A percentile compares a stretch with the other conserved stretches of the same genome.
Evolutionary conservation across 2,113 vertebrate species (phyloP).

Genomic region (Galbula dea): DNA sequence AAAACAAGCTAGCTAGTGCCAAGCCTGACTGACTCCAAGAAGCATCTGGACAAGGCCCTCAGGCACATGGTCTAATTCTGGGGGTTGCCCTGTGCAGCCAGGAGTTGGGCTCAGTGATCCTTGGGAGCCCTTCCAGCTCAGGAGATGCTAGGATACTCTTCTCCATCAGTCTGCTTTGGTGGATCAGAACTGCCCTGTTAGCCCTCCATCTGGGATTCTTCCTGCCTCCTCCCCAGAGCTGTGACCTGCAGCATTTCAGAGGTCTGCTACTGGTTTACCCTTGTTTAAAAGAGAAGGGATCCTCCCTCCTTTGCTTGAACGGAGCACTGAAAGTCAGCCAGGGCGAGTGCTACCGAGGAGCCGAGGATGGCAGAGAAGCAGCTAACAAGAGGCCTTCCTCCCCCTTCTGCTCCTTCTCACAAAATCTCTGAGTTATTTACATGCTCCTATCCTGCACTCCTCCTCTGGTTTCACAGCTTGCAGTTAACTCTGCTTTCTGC

Average conservation of each 20-base stretch:
- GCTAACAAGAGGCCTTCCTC: not conserved
- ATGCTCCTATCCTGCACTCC: not conserved
- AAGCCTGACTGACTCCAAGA: too few species aligned
- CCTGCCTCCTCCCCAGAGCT: not conserved
- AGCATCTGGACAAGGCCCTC: too few species aligned
- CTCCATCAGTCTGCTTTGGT: not conserved
- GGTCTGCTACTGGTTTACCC: not conserved
- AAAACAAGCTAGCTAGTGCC: not conserved
- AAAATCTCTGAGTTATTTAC: conserved; percentile 5
- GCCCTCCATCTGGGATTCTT: not conserved
- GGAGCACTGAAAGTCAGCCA: not conserved
- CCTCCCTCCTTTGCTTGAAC: not conserved
- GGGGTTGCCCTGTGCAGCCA: too few species aligned
- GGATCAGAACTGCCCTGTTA: not conserved
- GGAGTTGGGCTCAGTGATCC: too few species aligned
- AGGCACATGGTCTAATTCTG: too few species aligned
- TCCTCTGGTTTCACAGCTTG: conserved; percentile 46
- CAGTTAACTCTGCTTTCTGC: not conserved
- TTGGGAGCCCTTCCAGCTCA: too few species aligned
- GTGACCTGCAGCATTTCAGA: not conserved
- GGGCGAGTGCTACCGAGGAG: not conserved
- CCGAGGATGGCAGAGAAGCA: not conserved
- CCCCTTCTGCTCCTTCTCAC: not conserved
- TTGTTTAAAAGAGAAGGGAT: not conserved
- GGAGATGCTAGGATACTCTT: not conserved